phyloP scores from a whole-genome alignment of 1,140 invertebrate species.

The Pinna nobilis region DNA sequence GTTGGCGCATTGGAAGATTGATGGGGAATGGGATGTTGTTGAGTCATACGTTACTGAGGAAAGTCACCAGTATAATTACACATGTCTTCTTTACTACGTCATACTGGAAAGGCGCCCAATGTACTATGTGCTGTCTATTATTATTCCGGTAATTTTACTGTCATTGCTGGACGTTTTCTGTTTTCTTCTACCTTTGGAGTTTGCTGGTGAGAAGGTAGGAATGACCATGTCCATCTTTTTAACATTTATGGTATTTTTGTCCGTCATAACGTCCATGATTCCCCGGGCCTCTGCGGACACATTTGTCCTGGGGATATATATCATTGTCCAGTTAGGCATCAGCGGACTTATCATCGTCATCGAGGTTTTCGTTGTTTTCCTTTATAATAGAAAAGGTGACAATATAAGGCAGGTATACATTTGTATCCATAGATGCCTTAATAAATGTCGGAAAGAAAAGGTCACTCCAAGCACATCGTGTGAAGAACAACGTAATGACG shows the following conservation, averaged over 20 bases:
- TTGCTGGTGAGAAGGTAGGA: conserved; percentile 43
- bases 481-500: no score
- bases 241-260: conserved; percentile 41
- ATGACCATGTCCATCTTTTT: conserved; percentile 41
- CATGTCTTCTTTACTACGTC: conserved; percentile 13
- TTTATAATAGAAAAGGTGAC: no score
- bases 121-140: conserved; percentile 32
- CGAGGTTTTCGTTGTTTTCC: conserved; percentile 15
- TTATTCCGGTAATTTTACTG: conserved; percentile 37
- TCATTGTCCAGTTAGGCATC: conserved; percentile 26
- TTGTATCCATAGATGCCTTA: no score
- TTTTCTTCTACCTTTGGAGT: conserved; percentile 41
- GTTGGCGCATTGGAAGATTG: not conserved
- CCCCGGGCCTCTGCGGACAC: conserved; percentile 35
- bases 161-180: conserved; percentile 38
- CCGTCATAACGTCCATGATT: conserved; percentile 31
- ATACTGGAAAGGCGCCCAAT: conserved; percentile 28
- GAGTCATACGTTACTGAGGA: not conserved
- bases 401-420: no score
- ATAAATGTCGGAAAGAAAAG: no score
- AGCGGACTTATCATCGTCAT: conserved; percentile 33
- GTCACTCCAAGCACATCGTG: no score
- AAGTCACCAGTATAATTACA: conserved; percentile 12
- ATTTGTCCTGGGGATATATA: conserved; percentile 32
- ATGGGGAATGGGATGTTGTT: conserved; percentile 28